Evolutionary conservation across 2,888 invertebrate genomes (phyloP).

Genomic region (Orthosia gothica): DNA sequence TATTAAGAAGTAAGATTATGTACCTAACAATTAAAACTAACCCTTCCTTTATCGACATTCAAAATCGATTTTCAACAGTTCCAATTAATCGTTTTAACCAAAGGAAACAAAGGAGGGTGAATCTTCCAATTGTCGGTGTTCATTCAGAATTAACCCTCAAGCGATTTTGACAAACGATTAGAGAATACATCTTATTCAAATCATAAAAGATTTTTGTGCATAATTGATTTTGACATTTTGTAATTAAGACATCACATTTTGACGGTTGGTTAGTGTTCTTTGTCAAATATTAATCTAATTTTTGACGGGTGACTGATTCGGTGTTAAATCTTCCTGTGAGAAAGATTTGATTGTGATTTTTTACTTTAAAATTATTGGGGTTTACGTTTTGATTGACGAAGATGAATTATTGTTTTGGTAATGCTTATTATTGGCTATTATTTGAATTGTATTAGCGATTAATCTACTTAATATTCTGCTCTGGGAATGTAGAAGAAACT

Average conservation of each 20-base stretch:
- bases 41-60: slow-evolving; percentile 47
- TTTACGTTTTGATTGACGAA: slow-evolving; percentile 53
- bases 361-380: slow-evolving; percentile 34
- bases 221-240: slow-evolving; percentile 87
- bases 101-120: slow-evolving; percentile 66
- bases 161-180: slow-evolving; percentile 82
- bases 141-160: slow-evolving; percentile 64
- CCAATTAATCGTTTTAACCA: slow-evolving; percentile 67
- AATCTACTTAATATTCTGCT: background rate
- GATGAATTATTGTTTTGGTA: slow-evolving; percentile 59
- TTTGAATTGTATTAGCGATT: slow-evolving; percentile 16
- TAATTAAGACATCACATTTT: slow-evolving; percentile 71
- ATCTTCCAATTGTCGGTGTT: slow-evolving; percentile 59
- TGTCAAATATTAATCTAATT: slow-evolving; percentile 81
- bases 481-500: slow-evolving; percentile 1
- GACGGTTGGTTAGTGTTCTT: slow-evolving; percentile 79
- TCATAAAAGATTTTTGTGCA: slow-evolving; percentile 77
- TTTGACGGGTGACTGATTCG: slow-evolving; percentile 80
- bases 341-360: slow-evolving; percentile 68
- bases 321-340: slow-evolving; percentile 76
- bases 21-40: slow-evolving; percentile 14
- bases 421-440: slow-evolving; percentile 24
- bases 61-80: slow-evolving; percentile 57
- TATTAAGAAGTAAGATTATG: no score
- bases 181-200: slow-evolving; percentile 87